Percentiles rank a stretch among this genome's conserved stretches.
Conservation (phyloP, 1,140 invertebrate species). For the Mylabris phalerata region DNA sequence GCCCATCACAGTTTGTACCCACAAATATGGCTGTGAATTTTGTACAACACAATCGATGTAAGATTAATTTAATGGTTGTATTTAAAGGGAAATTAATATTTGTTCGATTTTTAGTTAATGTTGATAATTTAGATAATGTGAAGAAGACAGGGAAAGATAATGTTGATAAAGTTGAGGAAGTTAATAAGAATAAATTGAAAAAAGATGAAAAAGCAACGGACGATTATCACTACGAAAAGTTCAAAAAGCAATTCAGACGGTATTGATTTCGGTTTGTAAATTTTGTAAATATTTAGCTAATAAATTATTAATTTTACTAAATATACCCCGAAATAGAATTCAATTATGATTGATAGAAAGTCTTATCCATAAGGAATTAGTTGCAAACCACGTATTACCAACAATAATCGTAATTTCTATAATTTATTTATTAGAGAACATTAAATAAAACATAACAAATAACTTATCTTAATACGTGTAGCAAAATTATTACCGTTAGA, state of each 20-base stretch:
- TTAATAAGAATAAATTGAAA: conserved; percentile 56
- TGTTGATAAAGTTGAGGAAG: conserved; percentile 45
- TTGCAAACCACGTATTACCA: too few species aligned
- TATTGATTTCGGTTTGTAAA: conserved; percentile 51
- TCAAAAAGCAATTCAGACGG: conserved; percentile 91
- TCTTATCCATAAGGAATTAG: too few species aligned
- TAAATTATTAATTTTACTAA: neutral
- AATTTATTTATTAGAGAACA: too few species aligned
- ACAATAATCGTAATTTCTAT: too few species aligned
- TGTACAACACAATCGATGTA: conserved; percentile 92
- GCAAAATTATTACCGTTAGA: too few species aligned
- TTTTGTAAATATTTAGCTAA: too few species aligned
- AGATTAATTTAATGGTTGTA: conserved; percentile 30
- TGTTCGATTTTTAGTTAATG: conserved; percentile 61
- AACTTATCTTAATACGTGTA: too few species aligned
- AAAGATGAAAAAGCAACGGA: conserved; percentile 88
- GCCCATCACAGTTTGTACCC: conserved; percentile 93
- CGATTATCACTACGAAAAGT: conserved; percentile 95
- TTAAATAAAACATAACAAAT: too few species aligned
- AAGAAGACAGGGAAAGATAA: conserved; percentile 51
- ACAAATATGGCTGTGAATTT: conserved; percentile 98
- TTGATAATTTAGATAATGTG: conserved; percentile 60
- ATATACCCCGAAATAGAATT: too few species aligned
- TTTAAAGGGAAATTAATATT: conserved; percentile 14
- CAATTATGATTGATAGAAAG: too few species aligned